Evolutionary conservation across 2,888 invertebrate genomes (phyloP).

Genomic region (Desoria tigrina): DNA sequence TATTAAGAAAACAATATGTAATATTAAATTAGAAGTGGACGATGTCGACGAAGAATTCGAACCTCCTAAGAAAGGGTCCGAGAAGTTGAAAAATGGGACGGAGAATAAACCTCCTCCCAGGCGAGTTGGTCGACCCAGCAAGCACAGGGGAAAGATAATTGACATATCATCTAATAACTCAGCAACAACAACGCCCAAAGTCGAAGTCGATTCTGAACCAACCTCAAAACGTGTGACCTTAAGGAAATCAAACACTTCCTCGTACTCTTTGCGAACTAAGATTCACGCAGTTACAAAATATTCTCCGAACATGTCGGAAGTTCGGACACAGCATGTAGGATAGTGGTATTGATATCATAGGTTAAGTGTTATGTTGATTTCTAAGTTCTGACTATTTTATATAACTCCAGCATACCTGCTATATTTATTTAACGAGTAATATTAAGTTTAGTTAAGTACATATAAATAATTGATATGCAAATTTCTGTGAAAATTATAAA

Average conservation of each 20-base stretch:
- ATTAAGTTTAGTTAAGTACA: too few relatives aligned
- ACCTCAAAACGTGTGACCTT: not conserved
- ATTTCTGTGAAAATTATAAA: too few relatives aligned
- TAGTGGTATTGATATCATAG: too few relatives aligned
- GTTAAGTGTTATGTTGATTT: too few relatives aligned
- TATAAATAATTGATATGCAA: too few relatives aligned
- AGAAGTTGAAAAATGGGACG: too few relatives aligned
- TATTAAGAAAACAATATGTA: not conserved
- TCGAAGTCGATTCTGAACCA: not conserved
- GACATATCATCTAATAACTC: not conserved
- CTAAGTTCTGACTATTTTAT: too few relatives aligned
- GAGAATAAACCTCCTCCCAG: conserved; percentile 6
- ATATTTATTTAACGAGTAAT: too few relatives aligned
- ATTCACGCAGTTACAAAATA: not conserved
- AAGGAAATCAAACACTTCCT: not conserved
- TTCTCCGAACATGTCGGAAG: not conserved
- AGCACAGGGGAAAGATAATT: not conserved
- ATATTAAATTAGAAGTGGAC: not conserved
- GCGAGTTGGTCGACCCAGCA: not conserved
- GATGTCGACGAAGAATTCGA: not conserved
- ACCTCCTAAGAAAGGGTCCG: too few relatives aligned
- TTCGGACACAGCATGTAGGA: too few relatives aligned
- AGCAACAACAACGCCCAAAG: not conserved
- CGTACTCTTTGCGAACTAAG: not conserved
- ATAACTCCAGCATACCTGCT: too few relatives aligned